Base-by-base conservation (phyloP, 2,113 vertebrate species). In the Cebus imitator region DNA sequence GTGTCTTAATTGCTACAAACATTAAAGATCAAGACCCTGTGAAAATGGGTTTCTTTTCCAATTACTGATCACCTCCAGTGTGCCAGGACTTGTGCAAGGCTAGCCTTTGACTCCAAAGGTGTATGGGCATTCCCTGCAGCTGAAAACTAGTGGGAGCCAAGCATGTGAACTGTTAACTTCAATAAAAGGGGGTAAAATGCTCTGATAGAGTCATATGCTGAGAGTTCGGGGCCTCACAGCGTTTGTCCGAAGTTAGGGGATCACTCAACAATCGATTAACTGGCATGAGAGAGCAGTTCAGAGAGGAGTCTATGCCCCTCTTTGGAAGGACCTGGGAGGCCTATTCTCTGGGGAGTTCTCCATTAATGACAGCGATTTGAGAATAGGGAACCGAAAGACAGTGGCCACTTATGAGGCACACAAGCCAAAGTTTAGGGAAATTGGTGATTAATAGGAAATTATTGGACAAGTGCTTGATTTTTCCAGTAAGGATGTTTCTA, bases 401-500 rank as follows among this genome's bases (percentile, higher is more conserved):
- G 61, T 78, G 55, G 76, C 75, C 87, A 75, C 87, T 52, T 66
- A 84, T 37, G 48, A 87, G 72, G 48, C 61, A 50, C 30, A 35
- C 25, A 66, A 70, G 96, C 90, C 92, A 95, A 80, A 58, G 55
- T 93, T 92, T 68, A 91, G 70, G 95, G 80, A 90, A 96, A 85
- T 78, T 61, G 93, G 86, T 93, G 87, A 93, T 92, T 96, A 91
- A 90, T 0, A 3, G 95, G 95, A 97, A 95, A 78, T 92, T 58
- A 90, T 50, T 92, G 95, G 92, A 90, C 81, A 84, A 84, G 32
- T 21, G 45, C 76, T 97, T 94, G 84, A 80, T 84, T 87, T 94
- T 96, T 90, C 96, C 92, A 93, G 93, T 94, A 55, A 96, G 83
- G 81, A 57, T 58, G 87, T 97, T 97, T 96, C 94, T 96, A 96